Percentiles rank a stretch among this genome's conserved stretches.
These are phyloP conservation scores for Strigops habroptila DNA, from an alignment of 2,113 vertebrate genomes.

Conservation along the genomic window DNA sequence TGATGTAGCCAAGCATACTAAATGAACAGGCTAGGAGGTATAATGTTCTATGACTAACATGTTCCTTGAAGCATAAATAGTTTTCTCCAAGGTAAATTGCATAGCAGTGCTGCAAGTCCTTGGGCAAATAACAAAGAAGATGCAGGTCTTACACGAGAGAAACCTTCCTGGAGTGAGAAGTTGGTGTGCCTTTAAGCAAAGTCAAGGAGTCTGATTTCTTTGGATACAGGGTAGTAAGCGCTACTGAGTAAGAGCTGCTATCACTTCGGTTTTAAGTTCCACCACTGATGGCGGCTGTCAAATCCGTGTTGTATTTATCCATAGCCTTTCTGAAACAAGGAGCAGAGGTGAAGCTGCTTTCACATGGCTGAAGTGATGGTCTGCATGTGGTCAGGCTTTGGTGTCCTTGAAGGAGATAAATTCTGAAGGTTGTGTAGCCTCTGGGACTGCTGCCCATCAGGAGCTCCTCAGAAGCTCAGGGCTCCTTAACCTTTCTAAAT, in stretches of 20 bases:
- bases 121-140: neutral
- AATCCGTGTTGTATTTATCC: neutral
- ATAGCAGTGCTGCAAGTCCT: neutral
- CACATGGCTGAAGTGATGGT: neutral
- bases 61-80: neutral
- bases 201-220: neutral
- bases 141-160: neutral
- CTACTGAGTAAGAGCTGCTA: neutral
- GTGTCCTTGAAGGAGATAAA: neutral
- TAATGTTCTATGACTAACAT: neutral
- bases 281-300: neutral
- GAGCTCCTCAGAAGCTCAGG: neutral
- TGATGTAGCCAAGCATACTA: neutral
- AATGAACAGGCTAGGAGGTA: neutral
- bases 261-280: neutral
- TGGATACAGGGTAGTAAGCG: neutral
- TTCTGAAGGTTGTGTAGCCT: neutral
- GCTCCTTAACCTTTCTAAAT: neutral
- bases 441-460: neutral
- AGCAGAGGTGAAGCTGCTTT: neutral
- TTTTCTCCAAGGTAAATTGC: neutral
- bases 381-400: neutral
- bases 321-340: neutral
- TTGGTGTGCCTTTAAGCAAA: neutral
- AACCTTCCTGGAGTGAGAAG: neutral